Evolutionary conservation across 2,888 invertebrate genomes (phyloP).

Genomic region (Drosophila fungiperda): DNA sequence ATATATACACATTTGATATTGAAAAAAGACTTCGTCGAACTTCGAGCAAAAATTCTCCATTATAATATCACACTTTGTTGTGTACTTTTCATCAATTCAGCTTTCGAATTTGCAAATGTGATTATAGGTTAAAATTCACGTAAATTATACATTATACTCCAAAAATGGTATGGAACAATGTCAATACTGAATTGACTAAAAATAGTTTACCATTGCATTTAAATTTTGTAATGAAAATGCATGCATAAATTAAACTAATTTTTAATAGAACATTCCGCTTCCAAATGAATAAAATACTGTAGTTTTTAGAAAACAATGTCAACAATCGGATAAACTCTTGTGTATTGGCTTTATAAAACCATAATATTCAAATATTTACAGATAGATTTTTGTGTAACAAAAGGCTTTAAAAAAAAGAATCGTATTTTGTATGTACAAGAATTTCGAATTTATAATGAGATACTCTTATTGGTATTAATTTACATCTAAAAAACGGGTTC

Average conservation of each 20-base stretch:
- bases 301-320: slow-evolving; percentile 9
- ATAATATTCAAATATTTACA: slow-evolving; percentile 21
- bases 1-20: neutral
- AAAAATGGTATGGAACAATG: neutral
- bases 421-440: slow-evolving; percentile 50
- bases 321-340: slow-evolving; percentile 7
- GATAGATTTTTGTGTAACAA: neutral
- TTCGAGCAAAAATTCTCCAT: neutral
- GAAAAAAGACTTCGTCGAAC: neutral
- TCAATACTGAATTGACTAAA: neutral
- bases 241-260: neutral
- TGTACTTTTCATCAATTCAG: neutral
- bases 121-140: neutral
- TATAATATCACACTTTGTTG: neutral
- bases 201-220: neutral
- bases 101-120: neutral
- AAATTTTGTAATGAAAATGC: neutral
- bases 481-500: slow-evolving; percentile 71
- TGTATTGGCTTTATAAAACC: slow-evolving; percentile 10
- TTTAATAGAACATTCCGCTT: neutral
- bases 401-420: slow-evolving; percentile 10
- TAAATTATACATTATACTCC: neutral
- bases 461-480: slow-evolving; percentile 50
- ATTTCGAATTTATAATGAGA: slow-evolving; percentile 45
- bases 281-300: neutral